A percentile compares a stretch with the other conserved stretches of the same genome.
phyloP scores from a whole-genome alignment of 1,140 invertebrate genomes.

The Nasonia vitripennis region DNA sequence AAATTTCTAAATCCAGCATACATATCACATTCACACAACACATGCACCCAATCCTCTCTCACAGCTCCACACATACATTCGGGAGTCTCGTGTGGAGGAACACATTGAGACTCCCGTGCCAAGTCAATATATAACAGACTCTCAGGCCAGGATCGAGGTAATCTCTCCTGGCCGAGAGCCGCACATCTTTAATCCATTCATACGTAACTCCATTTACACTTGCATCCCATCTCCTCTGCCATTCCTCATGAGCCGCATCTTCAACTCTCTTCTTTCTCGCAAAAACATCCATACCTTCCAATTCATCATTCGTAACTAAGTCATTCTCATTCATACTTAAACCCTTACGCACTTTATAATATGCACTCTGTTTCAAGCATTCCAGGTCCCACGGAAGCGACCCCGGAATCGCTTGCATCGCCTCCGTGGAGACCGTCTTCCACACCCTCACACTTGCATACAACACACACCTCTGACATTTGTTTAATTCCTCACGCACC shows the following conservation, averaged over 20 bases:
- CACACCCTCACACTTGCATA: conserved; percentile 58
- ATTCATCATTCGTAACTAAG: not conserved
- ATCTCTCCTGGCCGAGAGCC: not conserved
- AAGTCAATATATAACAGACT: not conserved
- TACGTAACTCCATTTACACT: not conserved
- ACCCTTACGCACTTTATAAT: conserved; percentile 40
- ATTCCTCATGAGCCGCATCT: not conserved
- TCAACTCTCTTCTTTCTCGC: not conserved
- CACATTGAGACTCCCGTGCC: conserved; percentile 2
- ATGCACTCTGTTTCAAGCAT: not conserved
- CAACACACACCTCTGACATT: conserved; percentile 55
- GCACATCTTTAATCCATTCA: conserved; percentile 15
- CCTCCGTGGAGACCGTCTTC: conserved; percentile 60
- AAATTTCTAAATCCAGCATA: too few relatives aligned
- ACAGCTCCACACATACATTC: not conserved
- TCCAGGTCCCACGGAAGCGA: conserved; percentile 56
- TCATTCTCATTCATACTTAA: not conserved
- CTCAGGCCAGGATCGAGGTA: not conserved
- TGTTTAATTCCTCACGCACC: conserved; percentile 31
- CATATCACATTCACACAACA: too few relatives aligned
- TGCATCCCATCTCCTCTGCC: not conserved
- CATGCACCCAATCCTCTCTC: too few relatives aligned
- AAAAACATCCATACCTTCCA: not conserved
- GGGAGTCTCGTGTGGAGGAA: not conserved
- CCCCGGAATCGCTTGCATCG: conserved; percentile 57